Base-by-base conservation (phyloP, 2,797 vertebrate genomes). In the Onychomys torridus region DNA sequence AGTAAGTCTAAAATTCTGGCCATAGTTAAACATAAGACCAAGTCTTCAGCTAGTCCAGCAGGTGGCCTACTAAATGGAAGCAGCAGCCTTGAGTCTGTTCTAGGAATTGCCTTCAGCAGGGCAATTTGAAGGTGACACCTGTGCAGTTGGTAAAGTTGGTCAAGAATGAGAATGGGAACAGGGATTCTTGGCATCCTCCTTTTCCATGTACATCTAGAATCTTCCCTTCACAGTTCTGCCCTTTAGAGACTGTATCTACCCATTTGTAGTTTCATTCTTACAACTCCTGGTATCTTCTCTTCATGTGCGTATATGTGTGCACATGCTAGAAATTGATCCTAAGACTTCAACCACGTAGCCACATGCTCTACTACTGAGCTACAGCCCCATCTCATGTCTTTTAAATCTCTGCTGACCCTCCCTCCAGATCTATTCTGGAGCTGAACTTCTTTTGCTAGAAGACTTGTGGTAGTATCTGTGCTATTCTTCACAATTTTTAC, bases 1-100 rank as follows among this genome's bases (percentile, higher is more conserved):
- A 71, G 59, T 73, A 90, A 88, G 59, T 21, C 69, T 93, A 37
- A 95, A 96, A 93, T 73, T 61, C 85, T 90, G 55, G 73, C 88
- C 61, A 92, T 34, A 82, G 67, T 73, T 84, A 93, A 93, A 34
- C 25, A 19, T 8, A 78, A 13, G 40, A 93, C 16, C 12, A 63
- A 21, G n/a, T 86, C 69, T 87, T 91, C 78, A 79, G 29, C 29
- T 61, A 84, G 21, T 86, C 63, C 27, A 59, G 4, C 7, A 83
- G 61, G 84, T 46, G n/a, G 9, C 49, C 65, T 27, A 76, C n/a
- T 63, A 94, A 94, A 94, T 32, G 0, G 12, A 91, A 89, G 27
- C 14, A 57, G 57, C 9, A 6, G 46, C 46, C 81, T 92, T 92
- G 46, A 49, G 43, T 93, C 21, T 85, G 46, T 37, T 67, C 71